phyloP scores from a whole-genome alignment of 30 jellyfish, hydroid and myxozoan genomes.

The Rhopilema esculentum region DNA sequence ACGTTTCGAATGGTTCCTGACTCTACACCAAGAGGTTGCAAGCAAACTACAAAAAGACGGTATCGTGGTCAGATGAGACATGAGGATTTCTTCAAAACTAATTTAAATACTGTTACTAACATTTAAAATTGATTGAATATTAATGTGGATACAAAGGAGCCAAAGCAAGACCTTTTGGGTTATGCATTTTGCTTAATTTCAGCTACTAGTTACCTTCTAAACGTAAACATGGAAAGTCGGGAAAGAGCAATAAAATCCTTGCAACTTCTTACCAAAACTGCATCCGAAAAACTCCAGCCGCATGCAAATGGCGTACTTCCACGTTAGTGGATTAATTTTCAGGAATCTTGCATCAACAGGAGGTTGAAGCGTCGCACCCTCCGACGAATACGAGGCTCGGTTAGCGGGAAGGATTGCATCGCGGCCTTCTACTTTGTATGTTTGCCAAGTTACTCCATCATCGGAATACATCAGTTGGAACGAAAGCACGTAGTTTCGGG shows the following conservation, averaged over 20 bases:
- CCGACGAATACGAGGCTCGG: constrained; percentile 61
- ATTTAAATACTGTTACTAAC: too few relatives aligned
- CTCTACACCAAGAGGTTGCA: constrained; percentile 85
- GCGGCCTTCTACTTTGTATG: constrained; percentile 61
- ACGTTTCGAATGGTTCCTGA: constrained; percentile 64
- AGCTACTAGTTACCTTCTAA: too few relatives aligned
- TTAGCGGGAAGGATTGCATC: constrained; percentile 75
- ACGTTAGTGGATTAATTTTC: constrained; percentile 78
- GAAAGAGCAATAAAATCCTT: neutral
- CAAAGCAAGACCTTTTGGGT: too few relatives aligned
- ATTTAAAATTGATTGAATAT: too few relatives aligned
- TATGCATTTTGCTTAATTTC: too few relatives aligned
- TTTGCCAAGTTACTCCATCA: constrained; percentile 80
- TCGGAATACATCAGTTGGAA: constrained; percentile 70
- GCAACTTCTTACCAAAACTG: constrained; percentile 68
- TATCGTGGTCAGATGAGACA: neutral
- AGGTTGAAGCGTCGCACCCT: constrained; percentile 65
- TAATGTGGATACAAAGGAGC: too few relatives aligned
- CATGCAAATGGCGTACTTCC: constrained; percentile 76
- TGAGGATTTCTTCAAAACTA: neutral
- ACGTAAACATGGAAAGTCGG: neutral
- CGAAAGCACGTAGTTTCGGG: constrained; percentile 57
- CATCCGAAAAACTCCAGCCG: constrained; percentile 89
- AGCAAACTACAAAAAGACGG: constrained; percentile 65
- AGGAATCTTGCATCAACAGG: constrained; percentile 64